Conservation (phyloP, 2,888 invertebrate species). For the Harpagoxenus sublaevis region DNA sequence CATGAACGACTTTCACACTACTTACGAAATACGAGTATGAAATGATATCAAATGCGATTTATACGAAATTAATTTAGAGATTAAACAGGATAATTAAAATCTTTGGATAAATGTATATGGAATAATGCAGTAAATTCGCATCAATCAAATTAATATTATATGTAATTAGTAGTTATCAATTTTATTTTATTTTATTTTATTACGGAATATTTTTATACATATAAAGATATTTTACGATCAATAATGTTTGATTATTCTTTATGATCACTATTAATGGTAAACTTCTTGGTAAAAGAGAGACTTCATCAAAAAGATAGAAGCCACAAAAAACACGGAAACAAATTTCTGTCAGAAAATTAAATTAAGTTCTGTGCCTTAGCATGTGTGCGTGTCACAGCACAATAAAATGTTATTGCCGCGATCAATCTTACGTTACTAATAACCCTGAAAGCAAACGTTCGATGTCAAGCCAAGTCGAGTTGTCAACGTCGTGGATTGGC, state of each 20-base stretch:
- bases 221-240: neutral
- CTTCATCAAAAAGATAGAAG: neutral
- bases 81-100: conserved; percentile 4
- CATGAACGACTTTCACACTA: conserved; percentile 7
- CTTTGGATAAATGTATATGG: neutral
- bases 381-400: conserved; percentile 14
- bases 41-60: conserved; percentile 4
- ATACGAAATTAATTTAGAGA: conserved; percentile 15
- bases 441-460: conserved; percentile 36
- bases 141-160: neutral
- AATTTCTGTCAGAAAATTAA: conserved; percentile 25
- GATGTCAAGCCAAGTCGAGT: conserved; percentile 27
- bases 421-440: conserved; percentile 46
- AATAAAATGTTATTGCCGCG: conserved; percentile 36
- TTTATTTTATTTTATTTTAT: neutral
- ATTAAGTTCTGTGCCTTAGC: neutral
- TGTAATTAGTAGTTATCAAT: conserved; percentile 9
- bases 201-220: neutral
- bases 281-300: neutral
- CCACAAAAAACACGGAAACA: neutral
- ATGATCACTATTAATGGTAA: neutral
- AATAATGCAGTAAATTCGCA: neutral
- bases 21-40: neutral
- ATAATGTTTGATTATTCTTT: neutral
- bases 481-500: conserved; percentile 31